These are phyloP conservation scores for Ashinkailepas kermadecensis DNA, from an alignment of 2,888 invertebrate species.

Conservation along the genomic window DNA sequence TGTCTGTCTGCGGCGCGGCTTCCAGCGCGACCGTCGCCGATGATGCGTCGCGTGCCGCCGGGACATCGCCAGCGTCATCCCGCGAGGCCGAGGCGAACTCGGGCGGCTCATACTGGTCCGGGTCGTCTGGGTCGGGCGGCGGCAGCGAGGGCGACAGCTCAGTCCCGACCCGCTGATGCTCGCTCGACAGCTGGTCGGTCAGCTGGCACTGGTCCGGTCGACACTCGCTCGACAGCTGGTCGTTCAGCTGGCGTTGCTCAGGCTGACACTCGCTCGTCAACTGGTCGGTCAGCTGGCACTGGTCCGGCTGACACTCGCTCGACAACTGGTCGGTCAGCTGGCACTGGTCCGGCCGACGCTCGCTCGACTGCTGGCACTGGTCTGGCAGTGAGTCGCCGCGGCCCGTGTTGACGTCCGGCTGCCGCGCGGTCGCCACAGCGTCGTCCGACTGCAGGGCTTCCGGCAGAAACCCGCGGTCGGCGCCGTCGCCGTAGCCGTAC, in stretches of 20 bases:
- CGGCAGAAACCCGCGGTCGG: neutral
- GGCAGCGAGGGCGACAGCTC: neutral
- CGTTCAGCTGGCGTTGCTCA: neutral
- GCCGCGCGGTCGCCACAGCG: neutral
- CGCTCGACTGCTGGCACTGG: neutral
- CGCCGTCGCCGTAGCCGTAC: constrained; percentile 8
- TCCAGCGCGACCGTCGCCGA: no score
- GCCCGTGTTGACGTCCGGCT: neutral
- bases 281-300: neutral
- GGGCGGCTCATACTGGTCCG: neutral
- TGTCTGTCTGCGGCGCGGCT: no score
- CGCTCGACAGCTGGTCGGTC: no score
- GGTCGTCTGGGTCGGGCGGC: neutral
- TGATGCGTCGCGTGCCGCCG: no score
- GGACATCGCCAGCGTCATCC: no score
- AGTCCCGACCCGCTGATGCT: neutral
- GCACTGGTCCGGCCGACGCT: neutral
- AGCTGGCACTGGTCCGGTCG: no score
- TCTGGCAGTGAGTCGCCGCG: neutral
- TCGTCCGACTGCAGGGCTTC: neutral
- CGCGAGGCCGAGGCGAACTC: neutral
- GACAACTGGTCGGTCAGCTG: neutral
- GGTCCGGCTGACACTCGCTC: no score
- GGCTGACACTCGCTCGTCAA: neutral
- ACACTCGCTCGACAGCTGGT: neutral